Percentiles rank a stretch among this genome's conserved stretches.
Evolutionary conservation across 2,888 invertebrate species (phyloP).

Genomic region (Nemoura dubitans): DNA sequence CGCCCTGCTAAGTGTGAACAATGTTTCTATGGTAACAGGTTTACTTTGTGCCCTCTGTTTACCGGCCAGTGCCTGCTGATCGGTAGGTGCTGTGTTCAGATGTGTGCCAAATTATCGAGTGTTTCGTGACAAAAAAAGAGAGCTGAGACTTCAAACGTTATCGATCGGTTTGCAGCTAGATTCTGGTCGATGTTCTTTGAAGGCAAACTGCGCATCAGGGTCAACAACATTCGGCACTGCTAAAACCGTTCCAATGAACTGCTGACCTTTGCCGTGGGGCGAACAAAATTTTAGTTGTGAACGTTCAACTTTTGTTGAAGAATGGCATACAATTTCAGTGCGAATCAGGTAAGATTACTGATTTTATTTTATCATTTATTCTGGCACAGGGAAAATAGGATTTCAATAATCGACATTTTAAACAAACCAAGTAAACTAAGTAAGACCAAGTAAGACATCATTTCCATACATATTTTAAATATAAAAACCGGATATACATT

Average conservation of each 20-base stretch:
- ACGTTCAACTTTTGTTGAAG: neutral
- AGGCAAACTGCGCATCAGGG: neutral
- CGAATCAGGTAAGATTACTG: constrained; percentile 60
- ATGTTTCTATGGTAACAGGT: constrained; percentile 13
- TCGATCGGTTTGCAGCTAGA: neutral
- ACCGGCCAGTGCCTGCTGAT: neutral
- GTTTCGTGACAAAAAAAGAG: neutral
- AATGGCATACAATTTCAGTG: constrained; percentile 59
- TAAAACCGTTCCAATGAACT: neutral
- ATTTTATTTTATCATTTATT: constrained; percentile 35
- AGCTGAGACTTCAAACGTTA: neutral
- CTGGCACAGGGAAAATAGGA: neutral
- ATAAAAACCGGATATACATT: too few relatives aligned
- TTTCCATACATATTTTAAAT: too few relatives aligned
- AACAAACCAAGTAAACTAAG: too few relatives aligned
- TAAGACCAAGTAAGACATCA: too few relatives aligned
- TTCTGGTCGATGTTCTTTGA: neutral
- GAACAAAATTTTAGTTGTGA: neutral
- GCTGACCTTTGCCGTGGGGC: neutral
- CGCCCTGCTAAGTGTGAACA: neutral
- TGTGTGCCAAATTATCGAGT: constrained; percentile 12
- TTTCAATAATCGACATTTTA: too few relatives aligned
- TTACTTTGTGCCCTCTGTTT: neutral
- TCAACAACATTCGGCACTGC: neutral
- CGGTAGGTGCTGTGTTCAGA: neutral